A percentile compares a stretch with the other conserved stretches of the same genome.
phyloP scores from a whole-genome alignment of 1,140 invertebrate species.

The Drosophila prosaltans region DNA sequence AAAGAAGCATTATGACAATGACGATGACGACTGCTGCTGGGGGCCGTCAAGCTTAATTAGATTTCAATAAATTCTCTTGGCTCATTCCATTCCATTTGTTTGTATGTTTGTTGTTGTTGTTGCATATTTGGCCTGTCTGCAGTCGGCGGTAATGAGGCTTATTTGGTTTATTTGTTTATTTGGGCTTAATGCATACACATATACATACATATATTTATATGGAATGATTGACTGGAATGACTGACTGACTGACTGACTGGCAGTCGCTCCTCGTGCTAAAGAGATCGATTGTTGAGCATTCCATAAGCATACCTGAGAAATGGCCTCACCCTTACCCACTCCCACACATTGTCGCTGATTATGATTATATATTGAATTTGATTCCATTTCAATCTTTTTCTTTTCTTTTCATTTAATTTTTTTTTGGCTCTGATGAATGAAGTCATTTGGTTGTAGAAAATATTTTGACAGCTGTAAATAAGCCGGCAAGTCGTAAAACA shows the following conservation, averaged over 20 bases:
- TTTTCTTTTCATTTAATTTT: not conserved
- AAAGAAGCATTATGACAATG: slow-evolving; percentile 41
- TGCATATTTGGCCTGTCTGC: slow-evolving; percentile 40
- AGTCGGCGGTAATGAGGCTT: slow-evolving; percentile 69
- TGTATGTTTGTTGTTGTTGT: slow-evolving; percentile 33
- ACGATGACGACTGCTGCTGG: slow-evolving; percentile 1
- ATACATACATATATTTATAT: slow-evolving; percentile 45
- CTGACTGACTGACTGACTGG: slow-evolving; percentile 26
- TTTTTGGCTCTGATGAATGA: slow-evolving; percentile 70
- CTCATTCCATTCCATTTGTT: slow-evolving; percentile 1
- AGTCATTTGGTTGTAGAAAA: slow-evolving; percentile 81
- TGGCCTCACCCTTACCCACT: slow-evolving; percentile 29
- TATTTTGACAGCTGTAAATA: slow-evolving; percentile 83
- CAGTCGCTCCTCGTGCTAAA: slow-evolving; percentile 46
- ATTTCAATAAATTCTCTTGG: slow-evolving; percentile 57
- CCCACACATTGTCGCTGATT: slow-evolving; percentile 37
- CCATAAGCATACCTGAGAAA: slow-evolving; percentile 25
- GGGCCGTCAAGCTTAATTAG: slow-evolving; percentile 70
- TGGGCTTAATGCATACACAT: slow-evolving; percentile 62
- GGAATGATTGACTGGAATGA: slow-evolving; percentile 45
- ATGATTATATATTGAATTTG: slow-evolving; percentile 40
- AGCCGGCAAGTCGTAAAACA: slow-evolving; percentile 58
- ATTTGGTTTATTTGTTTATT: slow-evolving; percentile 75
- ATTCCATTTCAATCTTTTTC: not conserved
- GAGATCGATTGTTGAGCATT: slow-evolving; percentile 43